Percentiles rank a stretch among this genome's conserved stretches.
Evolutionary conservation across 1,140 invertebrate genomes (phyloP).

Genomic region (Nautilus pompilius): DNA sequence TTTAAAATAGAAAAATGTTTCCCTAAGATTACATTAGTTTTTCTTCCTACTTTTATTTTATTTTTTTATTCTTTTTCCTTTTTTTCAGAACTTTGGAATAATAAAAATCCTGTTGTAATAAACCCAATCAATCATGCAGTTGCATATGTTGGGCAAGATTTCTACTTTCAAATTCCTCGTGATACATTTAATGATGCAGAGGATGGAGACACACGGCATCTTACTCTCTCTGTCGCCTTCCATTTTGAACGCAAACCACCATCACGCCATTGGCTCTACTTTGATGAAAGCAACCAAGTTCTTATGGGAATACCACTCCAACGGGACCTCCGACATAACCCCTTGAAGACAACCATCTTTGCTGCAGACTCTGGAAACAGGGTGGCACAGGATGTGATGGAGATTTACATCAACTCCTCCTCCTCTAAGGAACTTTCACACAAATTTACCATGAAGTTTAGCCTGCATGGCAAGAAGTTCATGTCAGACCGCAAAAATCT

Average conservation of each 20-base stretch:
- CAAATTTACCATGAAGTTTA: slow-evolving; percentile 15
- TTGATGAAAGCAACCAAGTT: slow-evolving; percentile 7
- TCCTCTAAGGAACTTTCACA: slow-evolving; percentile 9
- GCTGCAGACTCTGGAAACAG: slow-evolving; percentile 12
- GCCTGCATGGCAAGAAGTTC: slow-evolving; percentile 11
- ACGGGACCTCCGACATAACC: background rate
- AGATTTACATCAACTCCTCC: slow-evolving; percentile 11
- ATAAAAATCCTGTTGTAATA: slow-evolving; percentile 10
- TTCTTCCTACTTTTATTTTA: no score
- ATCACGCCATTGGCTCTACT: slow-evolving; percentile 15
- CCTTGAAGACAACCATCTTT: slow-evolving; percentile 4
- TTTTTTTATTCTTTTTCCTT: no score
- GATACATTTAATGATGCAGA: slow-evolving; percentile 22
- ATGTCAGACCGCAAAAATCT: slow-evolving; percentile 13
- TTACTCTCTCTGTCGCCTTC: slow-evolving; percentile 10
- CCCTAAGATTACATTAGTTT: no score
- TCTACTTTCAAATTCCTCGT: slow-evolving; percentile 13
- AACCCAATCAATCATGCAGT: slow-evolving; percentile 9
- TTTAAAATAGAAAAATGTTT: no score
- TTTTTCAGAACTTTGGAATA: no score
- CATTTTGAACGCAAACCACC: slow-evolving; percentile 6
- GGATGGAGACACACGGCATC: slow-evolving; percentile 15
- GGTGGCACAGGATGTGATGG: slow-evolving; percentile 9
- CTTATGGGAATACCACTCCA: slow-evolving; percentile 5
- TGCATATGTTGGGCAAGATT: slow-evolving; percentile 8